Conservation (phyloP, 2,888 invertebrate genomes). For the Physocephala rufipes region DNA sequence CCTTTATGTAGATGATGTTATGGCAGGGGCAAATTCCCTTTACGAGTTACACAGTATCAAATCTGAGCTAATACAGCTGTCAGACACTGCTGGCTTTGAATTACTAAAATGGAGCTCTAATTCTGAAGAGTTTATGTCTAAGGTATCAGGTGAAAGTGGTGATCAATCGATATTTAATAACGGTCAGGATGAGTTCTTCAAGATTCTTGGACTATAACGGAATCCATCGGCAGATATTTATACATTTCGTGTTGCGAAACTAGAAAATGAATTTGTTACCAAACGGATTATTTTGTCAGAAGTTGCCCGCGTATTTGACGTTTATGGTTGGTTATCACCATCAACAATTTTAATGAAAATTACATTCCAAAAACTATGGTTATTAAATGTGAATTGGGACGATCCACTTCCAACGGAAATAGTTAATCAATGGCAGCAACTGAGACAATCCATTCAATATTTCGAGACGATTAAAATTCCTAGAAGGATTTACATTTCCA, state of each 20-base stretch:
- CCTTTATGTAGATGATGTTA: constrained; percentile 44
- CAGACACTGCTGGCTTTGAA: constrained; percentile 14
- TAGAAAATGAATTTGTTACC: constrained; percentile 6
- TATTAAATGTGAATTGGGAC: constrained; percentile 40
- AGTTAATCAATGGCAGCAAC: constrained; percentile 3
- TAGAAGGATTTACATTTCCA: background rate
- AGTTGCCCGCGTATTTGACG: constrained; percentile 40
- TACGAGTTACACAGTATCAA: constrained; percentile 22
- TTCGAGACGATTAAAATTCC: constrained; percentile 34
- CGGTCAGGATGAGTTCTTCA: constrained; percentile 24
- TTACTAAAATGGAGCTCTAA: constrained; percentile 23
- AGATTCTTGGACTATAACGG: constrained; percentile 41
- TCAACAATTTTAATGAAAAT: constrained; percentile 40
- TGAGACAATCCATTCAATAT: constrained; percentile 27
- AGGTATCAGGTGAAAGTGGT: constrained; percentile 6
- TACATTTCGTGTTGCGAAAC: constrained; percentile 22
- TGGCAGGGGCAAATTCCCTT: constrained; percentile 39
- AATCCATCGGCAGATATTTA: constrained; percentile 34
- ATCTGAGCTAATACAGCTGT: constrained; percentile 35
- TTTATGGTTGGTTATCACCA: constrained; percentile 39
- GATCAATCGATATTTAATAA: constrained; percentile 4
- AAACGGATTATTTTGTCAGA: constrained; percentile 38
- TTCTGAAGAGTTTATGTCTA: background rate
- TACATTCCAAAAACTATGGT: constrained; percentile 42
- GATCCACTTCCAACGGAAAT: constrained; percentile 35